Base-by-base conservation (phyloP, 1,140 invertebrate species). In the Papilio polyxenes region DNA sequence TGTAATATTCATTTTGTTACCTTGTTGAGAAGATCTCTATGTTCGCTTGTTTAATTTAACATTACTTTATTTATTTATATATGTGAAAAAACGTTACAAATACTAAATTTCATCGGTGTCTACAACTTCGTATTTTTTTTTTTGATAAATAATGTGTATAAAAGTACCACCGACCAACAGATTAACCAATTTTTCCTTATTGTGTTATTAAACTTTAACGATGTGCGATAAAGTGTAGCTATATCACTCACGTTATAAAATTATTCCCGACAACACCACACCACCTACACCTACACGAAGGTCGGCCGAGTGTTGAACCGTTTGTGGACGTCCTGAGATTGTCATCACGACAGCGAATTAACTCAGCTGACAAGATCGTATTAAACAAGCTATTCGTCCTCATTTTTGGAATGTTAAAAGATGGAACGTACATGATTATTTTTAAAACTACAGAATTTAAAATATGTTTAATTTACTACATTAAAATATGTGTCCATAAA, bases 291-390 rank as follows among this genome's bases (percentile, higher is more conserved):
- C 65, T 40, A 72, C 65, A 15, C 31, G 65, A 72, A 72, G 65
- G 65, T 72, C 65, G 31, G 11, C 13, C 11, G 65, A 37, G 65
- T 72, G 65, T 72, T 72, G 65, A 72, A 72, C 65, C 65, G 65
- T 37, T 72, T 72, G 65, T 72, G 65, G 31, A 72, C 65, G 31
- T 72, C 65, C 65, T 72, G 65, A 31, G 31, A 72, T 72, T 72
- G 65, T 72, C 65, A 72, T 72, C 65, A 15, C 65, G 65, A 37
- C 13, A 31, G 11, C 31, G 31, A 72, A 72, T 72, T 37, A 72
- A 72, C 23, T 37, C 65, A 17, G 37, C 62, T 40, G 31, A 15
- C 23, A 69, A 15, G 10, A 13, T 15, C 65, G 62, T 72, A 72
- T 17, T 37, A 72, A 72, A 72, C 65, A 3, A 15, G 13, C 65